Percentiles rank a stretch among this genome's conserved stretches.
Conservation (phyloP, 2,113 vertebrate genomes). For the Nannospalax galili region DNA sequence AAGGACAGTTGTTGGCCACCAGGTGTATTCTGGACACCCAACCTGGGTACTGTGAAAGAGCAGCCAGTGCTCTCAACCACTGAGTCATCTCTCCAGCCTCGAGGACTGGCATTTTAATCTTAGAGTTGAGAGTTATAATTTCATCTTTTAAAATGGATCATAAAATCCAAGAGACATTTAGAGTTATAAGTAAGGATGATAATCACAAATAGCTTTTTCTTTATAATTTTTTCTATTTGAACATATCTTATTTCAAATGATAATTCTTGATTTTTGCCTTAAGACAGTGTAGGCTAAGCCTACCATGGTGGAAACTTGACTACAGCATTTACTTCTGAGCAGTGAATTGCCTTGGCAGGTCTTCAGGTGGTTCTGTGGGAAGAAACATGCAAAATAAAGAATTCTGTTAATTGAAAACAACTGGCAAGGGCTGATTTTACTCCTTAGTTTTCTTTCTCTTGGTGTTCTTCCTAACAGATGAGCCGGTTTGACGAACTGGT, state of each 20-base stretch:
- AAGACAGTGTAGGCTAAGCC: not conserved
- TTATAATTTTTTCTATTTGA: not conserved
- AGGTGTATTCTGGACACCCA: too few species aligned
- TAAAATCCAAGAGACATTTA: not conserved
- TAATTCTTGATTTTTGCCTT: conserved; percentile 6
- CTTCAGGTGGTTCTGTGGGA: not conserved
- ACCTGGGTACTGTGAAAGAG: too few species aligned
- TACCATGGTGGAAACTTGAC: not conserved
- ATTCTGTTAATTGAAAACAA: not conserved
- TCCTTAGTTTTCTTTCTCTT: not conserved
- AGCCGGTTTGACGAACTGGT: not conserved
- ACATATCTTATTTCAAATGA: conserved; percentile 22
- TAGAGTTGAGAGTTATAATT: not conserved
- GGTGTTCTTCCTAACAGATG: not conserved
- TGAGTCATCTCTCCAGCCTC: too few species aligned
- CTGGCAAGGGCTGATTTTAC: not conserved
- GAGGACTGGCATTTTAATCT: conserved; percentile 5
- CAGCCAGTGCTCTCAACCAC: too few species aligned
- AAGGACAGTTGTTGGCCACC: too few species aligned
- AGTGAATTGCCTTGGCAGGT: not conserved
- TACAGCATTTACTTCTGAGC: not conserved
- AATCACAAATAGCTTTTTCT: not conserved
- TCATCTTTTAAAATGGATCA: conserved; percentile 5
- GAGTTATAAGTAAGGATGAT: not conserved
- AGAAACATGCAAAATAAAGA: not conserved